Conservation (phyloP, 2,888 invertebrate species). For the Criorhina ranunculi region DNA sequence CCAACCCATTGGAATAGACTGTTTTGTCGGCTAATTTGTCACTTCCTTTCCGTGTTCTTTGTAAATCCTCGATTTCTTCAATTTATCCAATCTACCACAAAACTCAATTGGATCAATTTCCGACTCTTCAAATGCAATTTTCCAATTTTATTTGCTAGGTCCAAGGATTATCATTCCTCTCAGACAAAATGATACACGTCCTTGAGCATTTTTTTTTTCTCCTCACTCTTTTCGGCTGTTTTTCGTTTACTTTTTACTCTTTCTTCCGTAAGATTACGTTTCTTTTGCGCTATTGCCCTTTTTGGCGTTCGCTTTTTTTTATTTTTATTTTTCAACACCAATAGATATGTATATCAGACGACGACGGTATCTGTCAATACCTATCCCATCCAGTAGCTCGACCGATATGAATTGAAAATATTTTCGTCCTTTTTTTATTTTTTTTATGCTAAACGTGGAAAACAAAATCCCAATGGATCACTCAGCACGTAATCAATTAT, state of each 20-base stretch:
- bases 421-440: constrained; percentile 9
- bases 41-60: too few relatives aligned
- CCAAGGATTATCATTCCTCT: constrained; percentile 6
- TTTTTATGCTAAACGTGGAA: constrained; percentile 40
- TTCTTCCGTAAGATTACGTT: background rate
- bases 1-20: too few relatives aligned
- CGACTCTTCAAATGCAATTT: constrained; percentile 7
- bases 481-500: constrained; percentile 79
- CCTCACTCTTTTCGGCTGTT: background rate
- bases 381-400: background rate
- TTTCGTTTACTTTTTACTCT: constrained; percentile 3
- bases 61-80: background rate
- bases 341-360: background rate
- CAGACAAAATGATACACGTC: constrained; percentile 18
- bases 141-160: constrained; percentile 5
- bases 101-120: constrained; percentile 8
- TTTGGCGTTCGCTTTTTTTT: too few relatives aligned
- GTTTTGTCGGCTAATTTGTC: too few relatives aligned
- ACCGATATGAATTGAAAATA: constrained; percentile 9
- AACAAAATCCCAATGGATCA: constrained; percentile 76
- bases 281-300: background rate
- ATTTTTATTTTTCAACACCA: too few relatives aligned
- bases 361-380: background rate
- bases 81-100: constrained; percentile 14
- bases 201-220: constrained; percentile 1